Base-by-base conservation (phyloP, 2,888 invertebrate species). In the Dendrolimus houi region DNA sequence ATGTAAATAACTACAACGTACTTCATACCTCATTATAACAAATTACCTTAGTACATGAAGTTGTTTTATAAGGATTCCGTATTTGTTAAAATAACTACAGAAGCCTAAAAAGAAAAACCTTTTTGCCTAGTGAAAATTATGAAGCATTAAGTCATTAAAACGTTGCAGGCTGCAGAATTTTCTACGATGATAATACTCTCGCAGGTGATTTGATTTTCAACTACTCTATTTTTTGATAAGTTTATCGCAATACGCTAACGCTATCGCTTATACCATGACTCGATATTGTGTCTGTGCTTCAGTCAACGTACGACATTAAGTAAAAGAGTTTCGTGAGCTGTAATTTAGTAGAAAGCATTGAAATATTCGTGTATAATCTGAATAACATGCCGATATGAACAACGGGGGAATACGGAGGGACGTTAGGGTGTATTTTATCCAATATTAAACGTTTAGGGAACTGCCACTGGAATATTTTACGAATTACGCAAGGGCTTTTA, bases 301-400 rank as follows among this genome's bases (percentile, higher is more conserved):
- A 71, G 66, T 68, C 78, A 68, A 75, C 71, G 73, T 72, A 77
- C 76, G 75, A 79, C 81, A 80, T 84, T 84, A 83, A 83, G 82
- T 83, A 83, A 86, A 87, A 87, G 84, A 85, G 81, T 85, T 83
- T 76, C 87, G 86, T 87, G 84, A 79, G 82, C 83, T 85, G 86
- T 89, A 89, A 90, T 90, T 90, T 89, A 87, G 87, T 88, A 89
- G 87, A 90, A 87, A 89, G 89, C 90, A 88, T 89, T 88, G 90
- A 89, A 89, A 88, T 88, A 88, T 89, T 89, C 89, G 87, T 90
- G 89, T 89, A 85, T 89, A 89, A 88, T 90, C 87, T 87, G 86
- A 88, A 89, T 89, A 90, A 89, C 90, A 90, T 90, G 88, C 85
- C 87, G 83, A 90, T 89, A 90, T 90, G 89, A 89, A 87, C 88